A percentile compares a stretch with the other conserved stretches of the same genome.
Conservation (phyloP, 2,797 vertebrate species). For the Holocentrus rufus region DNA sequence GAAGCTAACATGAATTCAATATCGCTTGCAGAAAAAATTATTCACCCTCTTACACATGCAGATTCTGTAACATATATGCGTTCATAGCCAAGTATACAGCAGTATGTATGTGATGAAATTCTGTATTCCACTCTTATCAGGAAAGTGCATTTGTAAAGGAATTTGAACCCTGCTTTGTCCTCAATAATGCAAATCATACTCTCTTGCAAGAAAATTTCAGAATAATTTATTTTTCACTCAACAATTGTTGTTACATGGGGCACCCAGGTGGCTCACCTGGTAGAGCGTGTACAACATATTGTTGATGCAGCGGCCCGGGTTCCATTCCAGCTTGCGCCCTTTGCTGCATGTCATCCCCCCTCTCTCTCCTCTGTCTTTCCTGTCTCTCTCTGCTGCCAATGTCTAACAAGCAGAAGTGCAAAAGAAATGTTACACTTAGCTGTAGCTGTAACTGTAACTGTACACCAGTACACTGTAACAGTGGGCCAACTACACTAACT, state of each 20-base stretch:
- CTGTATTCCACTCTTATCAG: not conserved
- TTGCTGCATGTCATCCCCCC: no score
- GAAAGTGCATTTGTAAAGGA: constrained; percentile 31
- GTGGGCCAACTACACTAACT: not conserved
- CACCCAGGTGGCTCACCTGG: no score
- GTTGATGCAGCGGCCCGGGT: constrained; percentile 1
- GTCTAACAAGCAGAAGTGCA: no score
- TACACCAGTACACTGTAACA: no score
- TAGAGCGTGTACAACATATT: no score
- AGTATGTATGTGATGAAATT: constrained; percentile 4
- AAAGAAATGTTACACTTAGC: no score
- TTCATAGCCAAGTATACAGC: constrained; percentile 36
- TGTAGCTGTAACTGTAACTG: no score
- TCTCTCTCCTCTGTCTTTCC: no score
- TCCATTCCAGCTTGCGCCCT: no score
- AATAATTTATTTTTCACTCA: constrained; percentile 1
- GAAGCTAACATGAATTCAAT: constrained; percentile 5
- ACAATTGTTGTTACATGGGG: no score
- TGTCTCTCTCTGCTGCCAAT: no score
- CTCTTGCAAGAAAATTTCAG: constrained; percentile 9
- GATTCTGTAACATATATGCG: constrained; percentile 36
- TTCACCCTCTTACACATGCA: constrained; percentile 41
- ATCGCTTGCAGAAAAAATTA: not conserved
- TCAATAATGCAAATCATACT: not conserved
- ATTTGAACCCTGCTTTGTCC: not conserved